phyloP scores from a whole-genome alignment of 2,888 invertebrate genomes.

The Leptopilina drosophilae region DNA sequence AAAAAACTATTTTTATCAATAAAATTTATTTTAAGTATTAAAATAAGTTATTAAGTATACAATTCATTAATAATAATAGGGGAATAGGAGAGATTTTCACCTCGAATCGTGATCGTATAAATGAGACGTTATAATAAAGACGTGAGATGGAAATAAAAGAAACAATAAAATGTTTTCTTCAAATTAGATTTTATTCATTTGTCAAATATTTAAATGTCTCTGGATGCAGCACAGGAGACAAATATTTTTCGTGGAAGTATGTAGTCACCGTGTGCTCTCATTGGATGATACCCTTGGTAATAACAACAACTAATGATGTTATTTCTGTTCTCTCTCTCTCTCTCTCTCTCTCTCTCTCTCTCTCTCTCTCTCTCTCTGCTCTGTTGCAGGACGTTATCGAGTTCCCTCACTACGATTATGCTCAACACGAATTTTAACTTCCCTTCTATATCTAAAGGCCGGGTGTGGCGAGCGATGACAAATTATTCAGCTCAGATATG shows the following conservation, averaged over 20 bases:
- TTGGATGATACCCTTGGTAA: constrained; percentile 23
- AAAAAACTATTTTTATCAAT: too few relatives aligned
- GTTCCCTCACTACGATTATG: constrained; percentile 57
- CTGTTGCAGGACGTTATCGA: constrained; percentile 49
- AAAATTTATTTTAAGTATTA: too few relatives aligned
- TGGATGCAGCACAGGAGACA: constrained; percentile 25
- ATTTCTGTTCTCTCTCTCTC: constrained; percentile 40
- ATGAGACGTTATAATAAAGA: not conserved
- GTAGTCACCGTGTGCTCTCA: not conserved
- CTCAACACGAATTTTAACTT: constrained; percentile 66
- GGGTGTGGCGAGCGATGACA: constrained; percentile 65
- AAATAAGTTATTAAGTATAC: too few relatives aligned
- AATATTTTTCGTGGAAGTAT: constrained; percentile 28
- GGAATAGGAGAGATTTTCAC: too few relatives aligned
- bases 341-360: constrained; percentile 33
- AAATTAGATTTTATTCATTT: not conserved
- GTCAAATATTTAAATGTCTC: constrained; percentile 20
- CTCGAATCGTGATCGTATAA: too few relatives aligned
- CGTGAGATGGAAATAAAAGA: not conserved
- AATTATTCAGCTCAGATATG: constrained; percentile 60
- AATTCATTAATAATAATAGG: too few relatives aligned
- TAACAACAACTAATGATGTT: constrained; percentile 38
- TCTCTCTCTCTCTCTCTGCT: constrained; percentile 25
- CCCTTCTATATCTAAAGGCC: constrained; percentile 50
- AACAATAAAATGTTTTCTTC: not conserved